A percentile compares a stretch with the other conserved stretches of the same genome.
Conservation (phyloP, 2,797 vertebrate genomes). For the Salarias fasciatus region DNA sequence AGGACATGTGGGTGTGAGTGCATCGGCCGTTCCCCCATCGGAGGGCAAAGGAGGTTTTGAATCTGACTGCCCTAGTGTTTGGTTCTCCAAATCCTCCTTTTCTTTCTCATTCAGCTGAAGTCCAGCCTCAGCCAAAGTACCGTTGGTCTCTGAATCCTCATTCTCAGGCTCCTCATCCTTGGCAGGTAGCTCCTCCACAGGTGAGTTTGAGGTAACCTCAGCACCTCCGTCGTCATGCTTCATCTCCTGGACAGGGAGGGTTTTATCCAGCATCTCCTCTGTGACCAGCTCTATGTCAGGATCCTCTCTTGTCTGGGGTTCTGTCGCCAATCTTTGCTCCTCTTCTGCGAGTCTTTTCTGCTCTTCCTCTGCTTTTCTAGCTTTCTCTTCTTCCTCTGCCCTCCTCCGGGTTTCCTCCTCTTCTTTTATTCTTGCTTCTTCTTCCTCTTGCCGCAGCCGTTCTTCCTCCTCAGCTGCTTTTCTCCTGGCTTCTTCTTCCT, state of each 20-base stretch:
- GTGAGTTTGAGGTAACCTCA: conserved; percentile 20
- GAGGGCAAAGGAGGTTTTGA: conserved; percentile 17
- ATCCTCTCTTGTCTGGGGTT: conserved; percentile 67
- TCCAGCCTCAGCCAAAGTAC: conserved; percentile 73
- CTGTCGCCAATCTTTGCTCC: conserved; percentile 44
- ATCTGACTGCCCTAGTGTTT: conserved; percentile 41
- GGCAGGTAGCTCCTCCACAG: background rate
- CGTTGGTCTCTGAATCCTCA: conserved; percentile 44
- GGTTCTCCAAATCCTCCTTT: conserved; percentile 45
- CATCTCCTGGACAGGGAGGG: conserved; percentile 18
- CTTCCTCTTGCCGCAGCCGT: conserved; percentile 38
- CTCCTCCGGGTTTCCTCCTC: conserved; percentile 53
- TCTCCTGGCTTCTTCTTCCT: conserved; percentile 55
- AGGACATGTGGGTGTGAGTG: conserved; percentile 17
- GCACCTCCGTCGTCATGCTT: conserved; percentile 14
- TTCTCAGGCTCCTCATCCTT: conserved; percentile 50
- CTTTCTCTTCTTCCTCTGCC: conserved; percentile 53
- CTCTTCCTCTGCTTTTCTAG: conserved; percentile 50
- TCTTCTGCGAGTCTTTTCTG: conserved; percentile 69
- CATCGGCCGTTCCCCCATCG: conserved; percentile 10
- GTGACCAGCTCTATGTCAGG: conserved; percentile 70
- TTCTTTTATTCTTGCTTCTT: conserved; percentile 58
- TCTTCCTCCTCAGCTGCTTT: conserved; percentile 2
- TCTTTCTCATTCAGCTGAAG: conserved; percentile 56
- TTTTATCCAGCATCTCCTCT: conserved; percentile 63